Evolutionary conservation across 2,888 invertebrate genomes (phyloP), one percentile per base, ranked within the genome.

Genomic region (Lapara coniferarum): DNA sequence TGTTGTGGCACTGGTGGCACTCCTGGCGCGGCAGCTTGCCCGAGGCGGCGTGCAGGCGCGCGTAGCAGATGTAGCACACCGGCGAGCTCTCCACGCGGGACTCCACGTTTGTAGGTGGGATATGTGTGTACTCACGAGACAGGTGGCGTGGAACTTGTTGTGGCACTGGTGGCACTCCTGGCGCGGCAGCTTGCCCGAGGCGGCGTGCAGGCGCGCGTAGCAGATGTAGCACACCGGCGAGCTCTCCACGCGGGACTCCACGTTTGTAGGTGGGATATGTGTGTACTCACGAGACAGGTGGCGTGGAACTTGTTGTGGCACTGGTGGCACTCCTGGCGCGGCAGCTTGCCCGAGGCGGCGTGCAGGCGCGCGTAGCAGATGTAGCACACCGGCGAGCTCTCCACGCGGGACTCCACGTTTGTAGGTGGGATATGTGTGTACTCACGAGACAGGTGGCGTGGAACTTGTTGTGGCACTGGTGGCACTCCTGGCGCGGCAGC

Each of bases 181-280:
- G 89, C 96, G 96, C 25, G 99, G 99, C 87, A 99, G 94, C 82
- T 97, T 96, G 81, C 97, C 97, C 68, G 96, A 97, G 81, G 95
- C 95, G 81, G 96, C 96, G 89, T 97, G 98, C 82, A 97, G 96
- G 83, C 97, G 97, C 80, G 97, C 97, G 94, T 97, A 99, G 88
- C 99, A 99, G 85, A 99, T 98, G 92, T 97, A 98, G 93, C 99
- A 99, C 87, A 98, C 98, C 85, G 99, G 98, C 0, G 98, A 96
- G 2, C 97, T 97, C 84, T 97, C 97, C 87, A 99, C 97, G 83
- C 96, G 96, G n/a, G n/a, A n/a, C n/a, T n/a, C n/a, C n/a, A n/a
- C n/a, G n/a, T n/a, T 25, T 25, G 25, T 2, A 25, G 25, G 25
- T 25, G 25, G 25, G 25, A 25, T 25, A 25, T 25, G 25, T 25